A percentile compares a stretch with the other conserved stretches of the same genome.
Conservation (phyloP, 1,140 invertebrate genomes). For the Arion vulgaris region DNA sequence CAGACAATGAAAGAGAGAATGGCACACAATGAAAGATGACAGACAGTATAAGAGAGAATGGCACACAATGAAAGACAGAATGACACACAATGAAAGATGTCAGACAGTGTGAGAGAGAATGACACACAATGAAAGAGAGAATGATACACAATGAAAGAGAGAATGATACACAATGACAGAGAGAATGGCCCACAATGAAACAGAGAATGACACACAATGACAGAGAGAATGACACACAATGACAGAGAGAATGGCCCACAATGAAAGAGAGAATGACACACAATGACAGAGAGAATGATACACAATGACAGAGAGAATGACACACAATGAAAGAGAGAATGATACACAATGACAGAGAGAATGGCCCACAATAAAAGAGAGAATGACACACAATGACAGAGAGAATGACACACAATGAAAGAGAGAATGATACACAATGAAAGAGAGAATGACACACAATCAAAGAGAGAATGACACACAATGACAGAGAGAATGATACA, state of each 20-base stretch:
- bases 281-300: slow-evolving; percentile 2
- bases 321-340: not conserved
- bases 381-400: not conserved
- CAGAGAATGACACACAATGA: no score
- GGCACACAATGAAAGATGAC: not conserved
- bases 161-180: no score
- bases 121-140: no score
- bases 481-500: not conserved
- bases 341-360: not conserved
- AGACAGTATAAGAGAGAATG: no score
- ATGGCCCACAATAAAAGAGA: not conserved
- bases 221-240: no score
- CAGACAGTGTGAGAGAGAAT: no score
- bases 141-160: not conserved
- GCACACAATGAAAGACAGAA: no score
- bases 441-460: slow-evolving; percentile 22
- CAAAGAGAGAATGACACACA: not conserved
- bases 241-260: no score
- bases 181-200: no score
- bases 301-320: not conserved
- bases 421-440: not conserved
- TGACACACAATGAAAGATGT: no score
- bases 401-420: not conserved
- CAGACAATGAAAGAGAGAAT: not conserved
- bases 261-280: no score